A percentile compares a stretch with the other conserved stretches of the same genome.
phyloP scores from a whole-genome alignment of 2,113 vertebrate species.

The Microcebus tavaratra region DNA sequence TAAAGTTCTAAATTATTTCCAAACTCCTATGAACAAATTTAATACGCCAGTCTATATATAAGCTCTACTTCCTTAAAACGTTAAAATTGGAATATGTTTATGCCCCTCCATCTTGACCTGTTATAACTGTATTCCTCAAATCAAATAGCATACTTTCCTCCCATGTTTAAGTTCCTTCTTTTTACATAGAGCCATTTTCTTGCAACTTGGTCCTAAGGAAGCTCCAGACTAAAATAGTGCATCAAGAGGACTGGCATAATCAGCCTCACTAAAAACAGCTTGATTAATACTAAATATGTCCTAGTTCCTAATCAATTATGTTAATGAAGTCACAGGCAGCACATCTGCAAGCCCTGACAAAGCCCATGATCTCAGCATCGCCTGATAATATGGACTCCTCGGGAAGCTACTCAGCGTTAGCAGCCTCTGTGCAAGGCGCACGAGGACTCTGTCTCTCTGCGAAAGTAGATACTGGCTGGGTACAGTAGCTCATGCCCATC shows the following conservation, averaged over 20 bases:
- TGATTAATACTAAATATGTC: slow-evolving; percentile 81
- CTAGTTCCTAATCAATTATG: slow-evolving; percentile 77
- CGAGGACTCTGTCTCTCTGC: neutral
- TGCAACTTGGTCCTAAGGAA: slow-evolving; percentile 60
- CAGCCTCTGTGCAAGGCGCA: neutral
- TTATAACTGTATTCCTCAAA: neutral
- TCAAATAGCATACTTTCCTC: neutral
- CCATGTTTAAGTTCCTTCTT: neutral
- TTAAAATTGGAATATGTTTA: neutral
- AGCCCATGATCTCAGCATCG: slow-evolving; percentile 6
- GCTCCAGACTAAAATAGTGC: slow-evolving; percentile 68
- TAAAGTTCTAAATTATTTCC: slow-evolving; percentile 2
- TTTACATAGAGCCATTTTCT: slow-evolving; percentile 59
- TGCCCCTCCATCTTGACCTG: neutral
- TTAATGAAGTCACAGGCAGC: slow-evolving; percentile 58
- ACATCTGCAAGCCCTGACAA: slow-evolving; percentile 59
- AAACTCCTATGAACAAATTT: neutral
- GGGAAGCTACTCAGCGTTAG: neutral
- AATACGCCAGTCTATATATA: neutral
- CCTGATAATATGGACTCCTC: neutral
- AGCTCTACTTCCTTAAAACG: neutral
- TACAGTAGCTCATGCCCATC: too few relatives aligned
- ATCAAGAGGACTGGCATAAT: slow-evolving; percentile 70
- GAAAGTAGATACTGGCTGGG: neutral
- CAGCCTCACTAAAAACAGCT: slow-evolving; percentile 73